Conservation (phyloP, 1,140 invertebrate species). For the Nilaparvata lugens region DNA sequence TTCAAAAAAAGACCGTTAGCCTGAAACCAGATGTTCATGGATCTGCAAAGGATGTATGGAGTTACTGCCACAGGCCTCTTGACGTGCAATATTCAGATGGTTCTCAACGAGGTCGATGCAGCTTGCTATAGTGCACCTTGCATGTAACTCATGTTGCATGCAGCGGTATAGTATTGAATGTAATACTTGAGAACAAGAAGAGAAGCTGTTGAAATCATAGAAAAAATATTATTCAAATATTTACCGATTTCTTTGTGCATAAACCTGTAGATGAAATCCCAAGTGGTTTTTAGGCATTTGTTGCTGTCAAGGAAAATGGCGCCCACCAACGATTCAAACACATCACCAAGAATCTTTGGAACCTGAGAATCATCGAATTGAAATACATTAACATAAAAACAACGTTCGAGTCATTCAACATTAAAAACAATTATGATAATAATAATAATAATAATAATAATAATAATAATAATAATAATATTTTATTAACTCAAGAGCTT, state of each 20-base stretch:
- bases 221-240: not conserved
- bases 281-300: conserved; percentile 66
- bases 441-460: no score
- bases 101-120: not conserved
- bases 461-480: no score
- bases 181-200: not conserved
- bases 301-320: conserved; percentile 85
- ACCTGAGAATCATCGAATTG: no score
- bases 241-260: conserved; percentile 61
- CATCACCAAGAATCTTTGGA: conserved; percentile 89
- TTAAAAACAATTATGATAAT: no score
- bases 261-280: conserved; percentile 69
- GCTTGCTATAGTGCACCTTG: no score
- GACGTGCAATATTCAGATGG: not conserved
- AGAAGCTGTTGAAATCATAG: not conserved
- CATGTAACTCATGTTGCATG: not conserved
- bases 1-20: no score
- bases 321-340: conserved; percentile 87
- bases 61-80: not conserved
- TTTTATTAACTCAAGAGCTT: no score
- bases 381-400: no score
- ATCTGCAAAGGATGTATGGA: no score
- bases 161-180: not conserved
- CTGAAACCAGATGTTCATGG: no score
- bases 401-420: no score